Evolutionary conservation across 2,113 vertebrate genomes (phyloP).

Genomic region (Scytalopus superciliaris): DNA sequence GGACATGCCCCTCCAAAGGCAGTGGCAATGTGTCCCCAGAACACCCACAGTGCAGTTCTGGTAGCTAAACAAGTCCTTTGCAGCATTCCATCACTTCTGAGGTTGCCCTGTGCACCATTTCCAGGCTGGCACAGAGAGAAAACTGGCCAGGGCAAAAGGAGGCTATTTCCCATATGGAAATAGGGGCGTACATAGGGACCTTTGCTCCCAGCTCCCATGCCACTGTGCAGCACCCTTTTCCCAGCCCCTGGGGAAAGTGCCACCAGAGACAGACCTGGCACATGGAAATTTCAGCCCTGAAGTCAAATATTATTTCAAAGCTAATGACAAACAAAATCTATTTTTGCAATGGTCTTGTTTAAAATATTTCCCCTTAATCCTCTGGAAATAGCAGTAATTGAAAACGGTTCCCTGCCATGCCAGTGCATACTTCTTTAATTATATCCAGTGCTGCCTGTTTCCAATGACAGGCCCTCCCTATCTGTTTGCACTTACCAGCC

Average conservation of each 20-base stretch:
- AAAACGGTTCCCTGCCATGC: conserved; percentile 71
- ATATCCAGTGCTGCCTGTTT: conserved; percentile 70
- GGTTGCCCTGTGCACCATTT: background rate
- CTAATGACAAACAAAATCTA: conserved; percentile 79
- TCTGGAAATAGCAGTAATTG: conserved; percentile 75
- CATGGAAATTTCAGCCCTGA: conserved; percentile 68
- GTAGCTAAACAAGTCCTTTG: background rate
- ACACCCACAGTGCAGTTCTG: background rate
- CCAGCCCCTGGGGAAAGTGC: background rate
- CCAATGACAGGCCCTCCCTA: conserved; percentile 69
- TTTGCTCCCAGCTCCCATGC: background rate
- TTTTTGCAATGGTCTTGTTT: conserved; percentile 78
- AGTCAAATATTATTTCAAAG: conserved; percentile 78
- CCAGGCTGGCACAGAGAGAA: conserved; percentile 11
- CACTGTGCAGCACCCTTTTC: conserved; percentile 9
- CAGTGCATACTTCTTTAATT: conserved; percentile 76
- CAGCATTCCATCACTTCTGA: background rate
- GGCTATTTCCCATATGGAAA: background rate
- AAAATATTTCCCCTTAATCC: conserved; percentile 77
- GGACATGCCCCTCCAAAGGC: background rate
- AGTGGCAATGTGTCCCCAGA: background rate
- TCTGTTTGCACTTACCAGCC: conserved; percentile 75
- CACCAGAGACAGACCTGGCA: conserved; percentile 48
- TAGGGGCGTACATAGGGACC: background rate
- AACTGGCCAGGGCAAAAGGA: background rate